Conservation (phyloP, 2,797 vertebrate species). For the Myoxocephalus aenaeus region DNA sequence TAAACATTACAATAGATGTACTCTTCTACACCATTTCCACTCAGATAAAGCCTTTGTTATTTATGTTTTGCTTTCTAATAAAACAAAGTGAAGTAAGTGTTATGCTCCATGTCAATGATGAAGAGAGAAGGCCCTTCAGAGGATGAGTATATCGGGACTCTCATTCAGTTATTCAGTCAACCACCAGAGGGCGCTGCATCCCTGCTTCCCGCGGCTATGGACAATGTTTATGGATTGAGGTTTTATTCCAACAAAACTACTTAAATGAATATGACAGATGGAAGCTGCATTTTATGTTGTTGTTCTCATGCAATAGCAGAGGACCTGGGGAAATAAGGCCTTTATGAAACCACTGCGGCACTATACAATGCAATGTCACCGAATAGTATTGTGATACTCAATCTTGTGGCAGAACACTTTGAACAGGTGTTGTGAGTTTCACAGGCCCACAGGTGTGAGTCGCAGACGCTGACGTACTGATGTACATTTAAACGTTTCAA, state of each 20-base stretch:
- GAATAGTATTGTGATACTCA: constrained; percentile 27
- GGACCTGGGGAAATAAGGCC: constrained; percentile 38
- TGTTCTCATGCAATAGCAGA: constrained; percentile 21
- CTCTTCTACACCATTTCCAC: constrained; percentile 5
- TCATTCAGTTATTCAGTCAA: constrained; percentile 3
- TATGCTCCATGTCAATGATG: constrained; percentile 1
- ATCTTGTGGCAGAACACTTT: constrained; percentile 31
- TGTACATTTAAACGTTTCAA: constrained; percentile 72
- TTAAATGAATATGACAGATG: constrained; percentile 25
- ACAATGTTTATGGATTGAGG: constrained; percentile 19
- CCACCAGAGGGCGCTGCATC: constrained; percentile 65
- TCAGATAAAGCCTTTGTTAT: constrained; percentile 1
- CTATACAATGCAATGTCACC: constrained; percentile 26
- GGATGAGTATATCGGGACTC: constrained; percentile 3
- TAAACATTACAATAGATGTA: constrained; percentile 19
- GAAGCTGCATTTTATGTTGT: constrained; percentile 17
- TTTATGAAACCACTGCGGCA: constrained; percentile 52
- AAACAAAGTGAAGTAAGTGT: neutral
- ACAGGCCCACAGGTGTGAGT: constrained; percentile 6
- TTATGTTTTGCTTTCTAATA: constrained; percentile 12
- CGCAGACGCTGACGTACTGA: constrained; percentile 26
- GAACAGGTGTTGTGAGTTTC: constrained; percentile 18
- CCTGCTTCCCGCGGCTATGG: constrained; percentile 72
- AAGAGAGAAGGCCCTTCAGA: neutral
- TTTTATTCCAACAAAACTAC: constrained; percentile 30